Evolutionary conservation across 35 echinoderm and acorn worm genomes (phyloP), one percentile per base, ranked within the genome.

Genomic region (Acanthaster planci): DNA sequence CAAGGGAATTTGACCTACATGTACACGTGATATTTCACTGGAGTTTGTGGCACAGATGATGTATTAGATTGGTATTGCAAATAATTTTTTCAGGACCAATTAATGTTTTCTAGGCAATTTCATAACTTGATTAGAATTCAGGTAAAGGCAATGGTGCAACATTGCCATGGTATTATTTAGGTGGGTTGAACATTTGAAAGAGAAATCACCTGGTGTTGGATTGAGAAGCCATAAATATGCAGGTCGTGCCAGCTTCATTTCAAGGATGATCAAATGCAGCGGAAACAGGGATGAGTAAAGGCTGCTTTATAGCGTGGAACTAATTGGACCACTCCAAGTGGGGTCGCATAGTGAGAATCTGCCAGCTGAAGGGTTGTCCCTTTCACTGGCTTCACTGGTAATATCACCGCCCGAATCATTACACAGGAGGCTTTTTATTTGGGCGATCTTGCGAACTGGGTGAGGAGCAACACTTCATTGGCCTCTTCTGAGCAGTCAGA

Each of bases 211-310:
- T 6, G 42, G 4, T 47, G 42, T 12, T 47, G 42, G 42, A 47
- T 47, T 4, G 42, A 47, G 42, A 47, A 47, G 42, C 42, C 42
- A 47, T 4, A 47, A 47, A 47, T 47, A 12, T 12, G 42, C 42
- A 47, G 12, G 42, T 35, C 64, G 2, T 72, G 18, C 26, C 8
- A 72, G 29, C 26, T 31, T 36, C 64, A 8, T 3, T 34, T 72
- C 64, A 72, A 72, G 64, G 64, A 31, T 72, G 7, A 72, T 3
- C 64, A 72, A 29, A 34, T 29, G 26, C 10, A 72, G 7, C 29
- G 64, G 64, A 72, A 36, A 72, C 64, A 72, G 14, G 64, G 34
- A 72, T 72, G 34, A 72, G 64, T 72, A 34, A 29, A 72, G 23
- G 64, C 64, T 29, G 64, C 23, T 23, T 34, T 72, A 23, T 72